Base-by-base conservation (phyloP, 2,888 invertebrate species). In the Podotricha telesiphe region DNA sequence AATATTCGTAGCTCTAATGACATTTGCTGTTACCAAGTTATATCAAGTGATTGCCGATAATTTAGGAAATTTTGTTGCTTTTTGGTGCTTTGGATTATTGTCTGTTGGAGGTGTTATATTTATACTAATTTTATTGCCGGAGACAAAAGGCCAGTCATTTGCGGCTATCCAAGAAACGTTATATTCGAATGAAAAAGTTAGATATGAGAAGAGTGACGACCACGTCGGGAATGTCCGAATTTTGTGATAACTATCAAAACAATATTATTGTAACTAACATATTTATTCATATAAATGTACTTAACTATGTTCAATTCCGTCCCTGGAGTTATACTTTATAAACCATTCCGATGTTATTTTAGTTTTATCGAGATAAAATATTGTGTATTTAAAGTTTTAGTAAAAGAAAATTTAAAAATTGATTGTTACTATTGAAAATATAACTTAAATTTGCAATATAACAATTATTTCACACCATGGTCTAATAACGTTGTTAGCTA, bases 141-240 rank as follows among this genome's bases (percentile, higher is more conserved):
- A 95, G 81, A 95, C 94, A 0, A 94, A 94, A 75, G 94, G 94
- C 0, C 94, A 94, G 75, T 94, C 94, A 1, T 92, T 94, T 68
- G 94, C 94, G 19, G 93, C 94, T 69, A 94, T 95, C 76, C 94
- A 94, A 76, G 89, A 91, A 69, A 90, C 84, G 77, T 77, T 93
- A 58, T 88, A 93, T 75, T 82, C 81, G 22, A 84, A 82, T 55
- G 83, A 88, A 62, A 87, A 82, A 78, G 89, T 90, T 8, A 77
- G 84, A 13, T 91, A 86, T 73, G 85, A 89, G 61, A 91, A 88
- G 70, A 81, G 75, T 63, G 86, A 86, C 37, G 88, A 88, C 73
- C 80, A 85, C 13, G 79, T 83, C 75, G 87, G 84, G 37, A 84
- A 84, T 47, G 89, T 91, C 6, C 86, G 85, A 78, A 86, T 92